Evolutionary conservation across 2,113 vertebrate species (phyloP), one percentile per base, ranked within the genome.

Genomic region (Promerops cafer): DNA sequence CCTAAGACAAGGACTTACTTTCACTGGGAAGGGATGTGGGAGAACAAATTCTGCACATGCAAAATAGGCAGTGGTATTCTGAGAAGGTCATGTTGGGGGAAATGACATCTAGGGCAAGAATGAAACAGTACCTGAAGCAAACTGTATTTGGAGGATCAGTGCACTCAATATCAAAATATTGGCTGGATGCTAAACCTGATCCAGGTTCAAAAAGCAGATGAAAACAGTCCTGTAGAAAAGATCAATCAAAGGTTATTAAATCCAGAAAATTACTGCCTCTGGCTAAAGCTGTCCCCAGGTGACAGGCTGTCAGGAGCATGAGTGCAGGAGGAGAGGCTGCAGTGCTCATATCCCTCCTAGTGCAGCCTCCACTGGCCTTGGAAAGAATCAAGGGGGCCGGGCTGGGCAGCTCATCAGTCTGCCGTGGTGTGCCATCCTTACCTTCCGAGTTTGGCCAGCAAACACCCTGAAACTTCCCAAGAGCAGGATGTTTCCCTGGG

Each of bases 71-170:
- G 59, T 27, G 71, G 64, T 86, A 42, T 54, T 69, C 64, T 66
- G 90, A 90, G 94, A 93, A 96, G 95, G 92, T 90, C 79, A 31
- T 37, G 13, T 0, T 27, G 42, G 54, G 63, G 39, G 13, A 92
- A 83, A 83, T 27, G 61, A 59, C 70, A 76, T 91, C 88, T 89
- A 63, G 8, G 56, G 27, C 53, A 31, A 70, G 86, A 68, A 78
- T 37, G 86, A 96, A 95, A 95, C 84, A 47, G 57, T 75, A 96
- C 87, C 92, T 63, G 68, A 59, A 87, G 64, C 35, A 83, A 80
- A 77, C 44, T 1, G 3, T 66, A 10, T 75, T 13, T 91, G 79
- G 64, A 52, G 76, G 68, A 81, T 81, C 83, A 61, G 35, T 54
- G 27, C 39, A 47, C 50, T 90, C 37, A 49, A 86, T 88, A 92